Percentiles rank a stretch among this genome's conserved stretches.
These are phyloP conservation scores for Enteromius thamalakanensis DNA, from an alignment of 2,797 vertebrate genomes.

Conservation along the genomic window DNA sequence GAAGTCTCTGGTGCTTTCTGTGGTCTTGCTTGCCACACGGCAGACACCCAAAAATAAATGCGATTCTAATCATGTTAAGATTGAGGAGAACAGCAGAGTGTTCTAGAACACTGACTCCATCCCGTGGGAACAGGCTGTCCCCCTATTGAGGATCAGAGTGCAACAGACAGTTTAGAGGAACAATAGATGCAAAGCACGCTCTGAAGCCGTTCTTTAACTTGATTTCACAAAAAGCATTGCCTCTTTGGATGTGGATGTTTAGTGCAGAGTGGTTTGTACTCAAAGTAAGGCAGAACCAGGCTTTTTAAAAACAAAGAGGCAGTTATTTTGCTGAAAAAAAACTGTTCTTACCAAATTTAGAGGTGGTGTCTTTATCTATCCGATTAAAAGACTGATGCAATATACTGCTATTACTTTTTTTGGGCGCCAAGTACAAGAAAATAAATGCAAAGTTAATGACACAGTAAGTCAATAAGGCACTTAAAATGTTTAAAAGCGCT, in stretches of 20 bases:
- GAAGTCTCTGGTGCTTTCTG: slow-evolving; percentile 56
- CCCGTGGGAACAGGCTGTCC: slow-evolving; percentile 54
- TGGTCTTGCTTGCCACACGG: slow-evolving; percentile 65
- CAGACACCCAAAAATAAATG: slow-evolving; percentile 56
- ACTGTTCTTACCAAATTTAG: neutral
- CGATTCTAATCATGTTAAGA: slow-evolving; percentile 58
- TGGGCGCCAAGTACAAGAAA: neutral
- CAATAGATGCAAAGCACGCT: slow-evolving; percentile 43
- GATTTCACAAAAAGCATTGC: slow-evolving; percentile 34
- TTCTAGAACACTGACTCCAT: slow-evolving; percentile 55
- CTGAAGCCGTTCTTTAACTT: slow-evolving; percentile 13
- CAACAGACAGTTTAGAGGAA: slow-evolving; percentile 33
- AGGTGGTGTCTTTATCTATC: neutral
- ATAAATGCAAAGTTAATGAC: slow-evolving; percentile 53
- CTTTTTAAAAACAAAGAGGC: neutral
- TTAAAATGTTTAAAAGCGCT: slow-evolving; percentile 54
- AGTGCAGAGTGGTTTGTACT: slow-evolving; percentile 16
- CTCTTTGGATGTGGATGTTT: slow-evolving; percentile 27
- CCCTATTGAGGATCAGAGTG: slow-evolving; percentile 45
- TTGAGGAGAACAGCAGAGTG: slow-evolving; percentile 29
- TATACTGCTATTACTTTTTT: neutral
- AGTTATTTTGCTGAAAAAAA: neutral
- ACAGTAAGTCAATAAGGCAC: slow-evolving; percentile 69
- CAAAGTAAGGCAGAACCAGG: slow-evolving; percentile 4
- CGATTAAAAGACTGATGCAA: slow-evolving; percentile 3